These are phyloP conservation scores for Apoderus coryli DNA, from an alignment of 2,888 invertebrate species.

Conservation along the genomic window DNA sequence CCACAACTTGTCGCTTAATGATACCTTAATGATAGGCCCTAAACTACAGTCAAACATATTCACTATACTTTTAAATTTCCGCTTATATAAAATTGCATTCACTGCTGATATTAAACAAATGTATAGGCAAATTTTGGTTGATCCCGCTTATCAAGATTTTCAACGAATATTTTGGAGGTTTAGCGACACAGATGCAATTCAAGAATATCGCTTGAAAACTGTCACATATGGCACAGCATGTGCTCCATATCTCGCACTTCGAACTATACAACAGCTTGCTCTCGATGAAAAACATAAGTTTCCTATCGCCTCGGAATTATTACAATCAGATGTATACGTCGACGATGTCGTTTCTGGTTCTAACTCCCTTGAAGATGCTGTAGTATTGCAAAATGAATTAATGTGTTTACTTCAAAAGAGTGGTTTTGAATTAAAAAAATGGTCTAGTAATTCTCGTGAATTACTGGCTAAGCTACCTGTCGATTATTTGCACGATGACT, in stretches of 20 bases:
- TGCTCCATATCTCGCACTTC: slow-evolving; percentile 7
- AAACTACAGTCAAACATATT: slow-evolving; percentile 8
- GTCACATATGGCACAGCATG: slow-evolving; percentile 8
- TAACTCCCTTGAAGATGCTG: slow-evolving; percentile 1
- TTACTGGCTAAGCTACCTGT: slow-evolving; percentile 1
- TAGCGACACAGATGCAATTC: slow-evolving; percentile 1
- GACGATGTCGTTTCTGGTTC: slow-evolving; percentile 8
- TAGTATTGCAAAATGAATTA: slow-evolving; percentile 5
- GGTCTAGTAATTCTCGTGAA: slow-evolving; percentile 5
- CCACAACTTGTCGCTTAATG: too few relatives aligned
- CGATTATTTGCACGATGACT: too few relatives aligned
- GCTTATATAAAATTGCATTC: too few relatives aligned
- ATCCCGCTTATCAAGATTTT: slow-evolving; percentile 5
- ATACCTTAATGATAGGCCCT: slow-evolving; percentile 5
- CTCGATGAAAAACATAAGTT: slow-evolving; percentile 3
- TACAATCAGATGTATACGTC: slow-evolving; percentile 7
- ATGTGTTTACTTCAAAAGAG: slow-evolving; percentile 2
- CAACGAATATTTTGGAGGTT: slow-evolving; percentile 8
- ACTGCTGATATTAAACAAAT: slow-evolving; percentile 8
- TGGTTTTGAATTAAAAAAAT: slow-evolving; percentile 5
- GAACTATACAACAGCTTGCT: slow-evolving; percentile 7
- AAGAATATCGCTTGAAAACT: slow-evolving; percentile 4
- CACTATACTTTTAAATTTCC: slow-evolving; percentile 8
- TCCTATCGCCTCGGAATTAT: slow-evolving; percentile 6
- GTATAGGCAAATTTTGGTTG: slow-evolving; percentile 8